Base-by-base conservation (phyloP, 1,140 invertebrate species). In the Phymorhynchus buccinoides region DNA sequence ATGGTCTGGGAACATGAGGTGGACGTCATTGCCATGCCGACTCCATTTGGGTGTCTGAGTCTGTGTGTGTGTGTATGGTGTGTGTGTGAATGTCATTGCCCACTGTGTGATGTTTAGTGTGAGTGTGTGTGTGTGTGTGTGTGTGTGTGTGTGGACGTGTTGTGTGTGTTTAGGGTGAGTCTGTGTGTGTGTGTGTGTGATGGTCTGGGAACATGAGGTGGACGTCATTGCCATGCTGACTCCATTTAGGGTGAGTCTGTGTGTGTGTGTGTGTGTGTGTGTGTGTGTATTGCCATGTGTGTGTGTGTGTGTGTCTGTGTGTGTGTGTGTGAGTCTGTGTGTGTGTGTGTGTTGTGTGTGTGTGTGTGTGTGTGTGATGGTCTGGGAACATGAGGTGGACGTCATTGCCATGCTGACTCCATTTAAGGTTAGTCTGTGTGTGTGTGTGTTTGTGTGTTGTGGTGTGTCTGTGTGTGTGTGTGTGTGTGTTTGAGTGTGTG, bases 321-420 rank as follows among this genome's bases (percentile, higher is more conserved):
- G 18, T 78, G 44, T 27, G 7, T n/a, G n/a, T n/a, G n/a, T n/a
- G n/a, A n/a, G n/a, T n/a, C n/a, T n/a, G n/a, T n/a, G n/a, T n/a
- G n/a, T n/a, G n/a, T n/a, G n/a, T n/a, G n/a, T n/a, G n/a, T n/a
- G n/a, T n/a, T n/a, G n/a, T n/a, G n/a, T n/a, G n/a, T n/a, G n/a
- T n/a, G n/a, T n/a, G n/a, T n/a, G n/a, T n/a, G n/a, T n/a, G n/a
- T n/a, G n/a, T n/a, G n/a, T n/a, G n/a, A 96, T 96, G 94, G 95
- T 97, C 56, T 97, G 96, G 96, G 96, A 97, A 92, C 95, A 96
- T 44, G 96, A 97, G 92, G 96, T 96, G 0, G 95, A 96, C 73
- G 97, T 97, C 1, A 96, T 99, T 84, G 97, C 98, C 48, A 99
- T 99, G 97, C 95, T 99, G 62, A 98, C 97, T 73, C 97, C 98